Evolutionary conservation across 1,140 invertebrate genomes (phyloP).

Genomic region (Drosophila tropicalis): DNA sequence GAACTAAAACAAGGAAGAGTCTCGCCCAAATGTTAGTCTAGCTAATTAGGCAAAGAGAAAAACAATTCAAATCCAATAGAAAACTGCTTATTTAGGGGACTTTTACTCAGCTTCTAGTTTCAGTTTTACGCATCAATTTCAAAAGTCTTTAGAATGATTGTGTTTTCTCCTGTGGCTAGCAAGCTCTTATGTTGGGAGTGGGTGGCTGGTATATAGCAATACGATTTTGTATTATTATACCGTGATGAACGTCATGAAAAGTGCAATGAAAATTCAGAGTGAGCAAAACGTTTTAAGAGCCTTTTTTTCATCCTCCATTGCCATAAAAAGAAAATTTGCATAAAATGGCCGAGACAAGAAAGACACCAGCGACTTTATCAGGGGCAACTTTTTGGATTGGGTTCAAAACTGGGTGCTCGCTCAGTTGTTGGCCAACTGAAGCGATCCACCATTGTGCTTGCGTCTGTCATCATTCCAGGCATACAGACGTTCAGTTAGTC

Average conservation of each 20-base stretch:
- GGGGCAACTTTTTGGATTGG: neutral
- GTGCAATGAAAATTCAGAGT: slow-evolving; percentile 6
- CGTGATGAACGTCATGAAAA: slow-evolving; percentile 1
- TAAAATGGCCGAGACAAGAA: slow-evolving; percentile 8
- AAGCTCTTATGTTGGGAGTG: too few relatives aligned
- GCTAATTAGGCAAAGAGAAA: too few relatives aligned
- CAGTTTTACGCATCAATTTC: too few relatives aligned
- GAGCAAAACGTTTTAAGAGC: slow-evolving; percentile 1
- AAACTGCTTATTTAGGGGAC: too few relatives aligned
- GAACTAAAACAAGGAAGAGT: neutral
- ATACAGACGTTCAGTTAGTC: neutral
- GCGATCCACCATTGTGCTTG: neutral
- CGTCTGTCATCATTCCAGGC: neutral
- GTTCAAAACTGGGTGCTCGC: neutral
- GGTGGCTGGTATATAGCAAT: neutral
- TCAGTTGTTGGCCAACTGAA: slow-evolving; percentile 2
- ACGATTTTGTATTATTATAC: neutral
- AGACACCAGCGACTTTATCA: neutral
- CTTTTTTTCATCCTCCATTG: neutral
- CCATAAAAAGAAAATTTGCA: slow-evolving; percentile 10
- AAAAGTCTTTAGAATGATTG: too few relatives aligned
- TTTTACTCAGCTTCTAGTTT: too few relatives aligned
- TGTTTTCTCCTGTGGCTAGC: neutral
- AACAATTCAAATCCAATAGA: too few relatives aligned
- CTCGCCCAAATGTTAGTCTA: too few relatives aligned